phyloP scores from a whole-genome alignment of 2,797 vertebrate genomes.

The Malacoraja senta region DNA sequence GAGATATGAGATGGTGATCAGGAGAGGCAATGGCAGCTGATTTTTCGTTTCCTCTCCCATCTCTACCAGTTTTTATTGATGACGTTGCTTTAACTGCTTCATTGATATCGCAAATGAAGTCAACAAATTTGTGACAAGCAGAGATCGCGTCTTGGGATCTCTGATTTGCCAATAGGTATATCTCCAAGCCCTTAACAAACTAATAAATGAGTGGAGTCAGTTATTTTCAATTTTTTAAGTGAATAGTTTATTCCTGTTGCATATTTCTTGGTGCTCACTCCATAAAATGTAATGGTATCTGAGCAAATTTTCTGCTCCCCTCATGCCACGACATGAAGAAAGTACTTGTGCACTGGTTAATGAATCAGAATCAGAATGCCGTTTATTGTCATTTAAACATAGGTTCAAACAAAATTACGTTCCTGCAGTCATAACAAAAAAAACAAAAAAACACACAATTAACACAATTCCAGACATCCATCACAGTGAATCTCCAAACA shows the following conservation, averaged over 20 bases:
- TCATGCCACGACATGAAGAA: background rate
- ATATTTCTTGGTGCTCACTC: background rate
- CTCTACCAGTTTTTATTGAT: background rate
- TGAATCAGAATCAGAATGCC: background rate
- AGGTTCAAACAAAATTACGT: too few species aligned
- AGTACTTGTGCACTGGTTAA: background rate
- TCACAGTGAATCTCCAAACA: too few species aligned
- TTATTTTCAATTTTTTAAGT: background rate
- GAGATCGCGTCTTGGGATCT: background rate
- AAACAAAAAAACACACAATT: too few species aligned
- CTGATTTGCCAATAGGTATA: background rate
- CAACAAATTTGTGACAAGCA: background rate
- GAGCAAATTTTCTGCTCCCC: background rate
- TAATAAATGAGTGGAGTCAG: background rate
- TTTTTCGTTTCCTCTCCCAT: background rate
- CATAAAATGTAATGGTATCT: background rate
- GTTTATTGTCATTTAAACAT: too few species aligned
- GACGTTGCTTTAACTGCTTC: too few species aligned
- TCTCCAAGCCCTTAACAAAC: background rate
- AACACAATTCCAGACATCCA: too few species aligned
- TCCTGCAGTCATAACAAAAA: too few species aligned
- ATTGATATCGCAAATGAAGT: background rate
- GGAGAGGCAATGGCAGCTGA: background rate
- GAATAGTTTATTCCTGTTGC: background rate
- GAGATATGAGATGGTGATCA: background rate